These are phyloP conservation scores for Hydropsyche betteni DNA, from an alignment of 2,888 invertebrate species.

Conservation along the genomic window DNA sequence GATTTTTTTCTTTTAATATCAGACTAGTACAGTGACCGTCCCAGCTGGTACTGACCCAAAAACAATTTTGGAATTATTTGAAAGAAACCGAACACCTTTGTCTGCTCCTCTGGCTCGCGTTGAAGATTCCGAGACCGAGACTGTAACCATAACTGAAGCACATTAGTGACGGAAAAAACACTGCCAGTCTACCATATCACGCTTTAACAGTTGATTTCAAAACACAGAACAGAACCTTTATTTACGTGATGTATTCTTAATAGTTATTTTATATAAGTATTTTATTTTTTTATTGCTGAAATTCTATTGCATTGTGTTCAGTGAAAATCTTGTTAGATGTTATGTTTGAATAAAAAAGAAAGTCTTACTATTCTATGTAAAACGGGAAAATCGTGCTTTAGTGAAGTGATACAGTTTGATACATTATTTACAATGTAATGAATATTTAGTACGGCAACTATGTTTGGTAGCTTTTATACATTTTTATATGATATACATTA, in stretches of 20 bases:
- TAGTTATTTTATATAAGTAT: conserved; percentile 6
- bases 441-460: conserved; percentile 12
- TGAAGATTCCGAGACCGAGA: conserved; percentile 53
- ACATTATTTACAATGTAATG: neutral
- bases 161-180: conserved; percentile 33
- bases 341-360: neutral
- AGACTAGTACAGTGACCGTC: conserved; percentile 67
- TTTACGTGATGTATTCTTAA: neutral
- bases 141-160: conserved; percentile 54
- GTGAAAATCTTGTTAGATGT: neutral
- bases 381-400: conserved; percentile 10
- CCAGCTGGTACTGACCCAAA: conserved; percentile 67
- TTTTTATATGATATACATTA: conserved; percentile 20
- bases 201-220: conserved; percentile 9
- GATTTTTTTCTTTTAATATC: conserved; percentile 48
- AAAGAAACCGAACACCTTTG: conserved; percentile 63
- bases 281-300: neutral
- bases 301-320: neutral
- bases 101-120: conserved; percentile 60
- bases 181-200: conserved; percentile 27
- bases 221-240: neutral
- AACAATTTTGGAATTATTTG: conserved; percentile 68
- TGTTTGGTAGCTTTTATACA: conserved; percentile 31
- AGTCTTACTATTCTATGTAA: neutral
- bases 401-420: conserved; percentile 17